phyloP scores from a whole-genome alignment of 2,797 vertebrate genomes.

The Clamator glandarius region DNA sequence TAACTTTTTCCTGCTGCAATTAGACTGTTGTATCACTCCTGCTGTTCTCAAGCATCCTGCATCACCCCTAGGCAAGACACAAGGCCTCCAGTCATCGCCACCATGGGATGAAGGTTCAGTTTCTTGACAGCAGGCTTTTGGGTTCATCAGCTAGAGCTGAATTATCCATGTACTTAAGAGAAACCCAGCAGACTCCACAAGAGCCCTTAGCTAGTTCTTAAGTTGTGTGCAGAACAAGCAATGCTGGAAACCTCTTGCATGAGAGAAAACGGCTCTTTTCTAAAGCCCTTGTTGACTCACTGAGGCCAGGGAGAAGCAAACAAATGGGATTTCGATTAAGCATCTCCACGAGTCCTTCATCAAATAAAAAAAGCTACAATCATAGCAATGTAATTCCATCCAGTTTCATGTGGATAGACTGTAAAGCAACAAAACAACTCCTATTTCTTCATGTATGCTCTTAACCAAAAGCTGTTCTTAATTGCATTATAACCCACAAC shows the following conservation, averaged over 20 bases:
- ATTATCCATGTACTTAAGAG: neutral
- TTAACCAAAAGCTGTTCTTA: neutral
- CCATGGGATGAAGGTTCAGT: neutral
- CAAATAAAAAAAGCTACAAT: neutral
- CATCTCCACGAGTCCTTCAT: neutral
- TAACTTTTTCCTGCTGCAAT: neutral
- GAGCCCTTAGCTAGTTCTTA: neutral
- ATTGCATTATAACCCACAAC: neutral
- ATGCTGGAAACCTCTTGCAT: neutral
- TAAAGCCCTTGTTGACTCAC: neutral
- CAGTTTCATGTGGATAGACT: neutral
- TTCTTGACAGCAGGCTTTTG: neutral
- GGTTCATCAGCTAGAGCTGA: neutral
- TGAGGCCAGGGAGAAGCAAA: neutral
- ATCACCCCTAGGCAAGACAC: neutral
- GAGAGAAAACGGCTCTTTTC: neutral
- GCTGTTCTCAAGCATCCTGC: neutral
- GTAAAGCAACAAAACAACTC: neutral
- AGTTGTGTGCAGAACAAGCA: neutral
- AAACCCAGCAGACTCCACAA: neutral
- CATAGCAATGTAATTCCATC: neutral
- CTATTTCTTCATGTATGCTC: neutral
- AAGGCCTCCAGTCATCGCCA: fast-evolving
- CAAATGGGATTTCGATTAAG: neutral
- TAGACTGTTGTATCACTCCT: neutral